phyloP scores from a whole-genome alignment of 2,888 invertebrate genomes.

The Abrostola tripartita region DNA sequence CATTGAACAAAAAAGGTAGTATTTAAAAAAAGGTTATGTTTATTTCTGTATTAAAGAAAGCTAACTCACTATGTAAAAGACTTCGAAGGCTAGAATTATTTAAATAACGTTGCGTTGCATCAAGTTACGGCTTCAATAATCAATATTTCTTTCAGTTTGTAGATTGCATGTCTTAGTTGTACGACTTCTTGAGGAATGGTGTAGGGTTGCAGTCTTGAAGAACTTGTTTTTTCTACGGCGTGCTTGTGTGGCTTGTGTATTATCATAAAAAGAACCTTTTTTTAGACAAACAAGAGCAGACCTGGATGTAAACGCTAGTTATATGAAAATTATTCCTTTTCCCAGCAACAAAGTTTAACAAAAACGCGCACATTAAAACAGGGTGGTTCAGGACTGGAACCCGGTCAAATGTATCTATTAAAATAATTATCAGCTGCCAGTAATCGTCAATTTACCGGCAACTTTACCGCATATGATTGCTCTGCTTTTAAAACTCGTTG shows the following conservation, averaged over 20 bases:
- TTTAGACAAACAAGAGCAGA: not conserved
- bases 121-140: constrained; percentile 33
- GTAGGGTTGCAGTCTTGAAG: constrained; percentile 20
- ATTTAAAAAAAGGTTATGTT: not conserved
- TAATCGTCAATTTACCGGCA: constrained; percentile 18
- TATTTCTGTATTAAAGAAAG: not conserved
- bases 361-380: constrained; percentile 15
- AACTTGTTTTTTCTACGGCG: constrained; percentile 10
- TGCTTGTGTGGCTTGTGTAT: not conserved
- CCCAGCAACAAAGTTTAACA: not conserved
- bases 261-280: not conserved
- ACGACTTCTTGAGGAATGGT: constrained; percentile 14
- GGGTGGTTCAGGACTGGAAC: constrained; percentile 17
- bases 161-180: constrained; percentile 35
- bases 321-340: not conserved
- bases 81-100: constrained; percentile 22
- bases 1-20: not conserved
- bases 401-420: constrained; percentile 50
- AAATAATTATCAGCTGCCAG: constrained; percentile 45
- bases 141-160: constrained; percentile 37
- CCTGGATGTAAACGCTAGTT: no score
- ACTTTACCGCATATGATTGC: constrained; percentile 48
- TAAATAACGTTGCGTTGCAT: constrained; percentile 7
- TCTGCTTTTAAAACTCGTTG: constrained; percentile 49
- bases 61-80: constrained; percentile 7